Base-by-base conservation (phyloP, 2,888 invertebrate genomes). In the Hyalella azteca region DNA sequence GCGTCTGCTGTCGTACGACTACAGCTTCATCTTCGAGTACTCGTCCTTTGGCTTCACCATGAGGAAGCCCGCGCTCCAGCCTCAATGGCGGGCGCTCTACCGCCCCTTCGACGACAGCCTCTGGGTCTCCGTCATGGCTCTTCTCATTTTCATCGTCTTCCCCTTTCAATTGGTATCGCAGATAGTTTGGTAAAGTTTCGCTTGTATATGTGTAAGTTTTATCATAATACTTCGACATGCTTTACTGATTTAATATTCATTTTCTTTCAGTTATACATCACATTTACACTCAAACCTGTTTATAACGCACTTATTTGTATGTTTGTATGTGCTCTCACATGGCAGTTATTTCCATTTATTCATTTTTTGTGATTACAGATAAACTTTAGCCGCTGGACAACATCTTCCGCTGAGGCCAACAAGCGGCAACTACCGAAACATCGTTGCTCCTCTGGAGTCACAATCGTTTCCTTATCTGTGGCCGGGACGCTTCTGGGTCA, bases 81-180 rank as follows among this genome's bases (percentile, higher is more conserved):
- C 81, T 11, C 81, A 79, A 60, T 81, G 75, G 36, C 79, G 66
- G 73, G 78, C 79, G 13, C 79, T 81, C 36, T 81, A 81, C 78
- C 60, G 77, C 60, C 81, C 81, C 7, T 59, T 81, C 39, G 32
- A 73, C 1, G 45, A 78, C 29, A 54, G 32, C 29, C 79, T 81
- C 40, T 81, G 81, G 81, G 39, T 60, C 39, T 78, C 54, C 39
- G 48, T 39, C 32, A 41, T 81, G 39, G 73, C 73, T 32, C 54
- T 54, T n/a, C 36, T 81, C 4, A 4, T 81, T 3, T 32, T 81
- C 19, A 66, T 81, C 5, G 22, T n/a, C 11, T 9, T 29, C 22
- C 59, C 59, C 22, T 59, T 59, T n/a, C 7, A 11, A n/a, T 9
- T 59, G 22, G 59, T 59, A 22, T n/a, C n/a, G n/a, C n/a, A n/a